Percentiles rank a stretch among this genome's conserved stretches.
Evolutionary conservation across 2,888 invertebrate species (phyloP).

Genomic region (Colletes collaris): DNA sequence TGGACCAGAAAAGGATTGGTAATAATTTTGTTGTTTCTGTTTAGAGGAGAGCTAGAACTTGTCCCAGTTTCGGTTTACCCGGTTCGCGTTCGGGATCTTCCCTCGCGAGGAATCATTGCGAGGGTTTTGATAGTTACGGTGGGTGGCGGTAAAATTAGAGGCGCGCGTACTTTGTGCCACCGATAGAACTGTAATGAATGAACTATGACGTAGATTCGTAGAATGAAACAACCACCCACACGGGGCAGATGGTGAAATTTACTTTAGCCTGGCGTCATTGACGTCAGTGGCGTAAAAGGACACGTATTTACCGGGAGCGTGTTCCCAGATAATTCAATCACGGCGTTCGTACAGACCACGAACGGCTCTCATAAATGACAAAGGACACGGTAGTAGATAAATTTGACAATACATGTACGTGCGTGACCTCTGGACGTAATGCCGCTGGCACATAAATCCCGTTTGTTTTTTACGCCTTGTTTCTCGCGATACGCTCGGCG

Average conservation of each 20-base stretch:
- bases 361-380: neutral
- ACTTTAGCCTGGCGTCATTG: slow-evolving; percentile 31
- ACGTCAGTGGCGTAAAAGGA: slow-evolving; percentile 52
- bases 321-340: slow-evolving; percentile 38
- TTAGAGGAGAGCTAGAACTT: too few species aligned
- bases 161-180: slow-evolving; percentile 25
- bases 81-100: neutral
- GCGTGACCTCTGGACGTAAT: neutral
- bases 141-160: slow-evolving; percentile 44
- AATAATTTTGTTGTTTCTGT: too few species aligned
- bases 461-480: neutral
- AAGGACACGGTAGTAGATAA: neutral
- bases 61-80: too few species aligned
- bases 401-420: neutral
- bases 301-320: slow-evolving; percentile 18
- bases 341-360: neutral
- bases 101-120: neutral
- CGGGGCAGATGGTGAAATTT: slow-evolving; percentile 30
- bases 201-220: slow-evolving; percentile 53
- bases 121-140: neutral
- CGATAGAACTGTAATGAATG: slow-evolving; percentile 46
- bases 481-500: neutral
- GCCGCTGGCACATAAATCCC: neutral
- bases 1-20: too few species aligned
- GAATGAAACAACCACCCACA: slow-evolving; percentile 39